These are phyloP conservation scores for Tenodera sinensis DNA, from an alignment of 2,888 invertebrate species.

Conservation along the genomic window DNA sequence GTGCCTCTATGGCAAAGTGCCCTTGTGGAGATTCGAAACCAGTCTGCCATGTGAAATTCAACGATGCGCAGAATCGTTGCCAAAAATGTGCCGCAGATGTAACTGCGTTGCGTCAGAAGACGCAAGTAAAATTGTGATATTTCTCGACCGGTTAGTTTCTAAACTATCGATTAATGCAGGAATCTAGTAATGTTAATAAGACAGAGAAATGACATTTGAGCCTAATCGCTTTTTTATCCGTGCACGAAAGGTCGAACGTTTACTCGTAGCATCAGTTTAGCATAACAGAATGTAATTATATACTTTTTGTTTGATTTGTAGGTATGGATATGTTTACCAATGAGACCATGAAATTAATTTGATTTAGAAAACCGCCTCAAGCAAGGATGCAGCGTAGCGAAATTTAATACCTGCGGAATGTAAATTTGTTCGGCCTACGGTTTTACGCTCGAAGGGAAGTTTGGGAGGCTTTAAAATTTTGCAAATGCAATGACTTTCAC, in stretches of 20 bases:
- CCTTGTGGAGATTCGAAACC: background rate
- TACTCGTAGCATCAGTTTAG: background rate
- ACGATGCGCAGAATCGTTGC: background rate
- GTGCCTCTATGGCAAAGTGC: background rate
- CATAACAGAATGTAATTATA: background rate
- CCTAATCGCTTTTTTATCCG: background rate
- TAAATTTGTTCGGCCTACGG: background rate
- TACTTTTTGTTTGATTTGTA: background rate
- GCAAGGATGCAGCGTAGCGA: background rate
- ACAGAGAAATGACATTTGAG: background rate
- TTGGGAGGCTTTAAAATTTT: no score
- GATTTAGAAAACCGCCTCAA: background rate
- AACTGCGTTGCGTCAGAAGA: background rate
- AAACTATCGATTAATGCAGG: no score
- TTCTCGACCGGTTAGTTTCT: no score
- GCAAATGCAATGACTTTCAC: no score
- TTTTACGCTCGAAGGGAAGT: no score
- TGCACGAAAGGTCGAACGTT: background rate
- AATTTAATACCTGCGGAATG: background rate
- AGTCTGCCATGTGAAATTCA: background rate
- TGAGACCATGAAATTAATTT: background rate
- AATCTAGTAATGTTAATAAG: no score
- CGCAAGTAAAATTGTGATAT: background rate
- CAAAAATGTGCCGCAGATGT: background rate
- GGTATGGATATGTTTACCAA: background rate